These are phyloP conservation scores for Aradophagus sp. DNA, from an alignment of 1,140 invertebrate species.

Conservation along the genomic window DNA sequence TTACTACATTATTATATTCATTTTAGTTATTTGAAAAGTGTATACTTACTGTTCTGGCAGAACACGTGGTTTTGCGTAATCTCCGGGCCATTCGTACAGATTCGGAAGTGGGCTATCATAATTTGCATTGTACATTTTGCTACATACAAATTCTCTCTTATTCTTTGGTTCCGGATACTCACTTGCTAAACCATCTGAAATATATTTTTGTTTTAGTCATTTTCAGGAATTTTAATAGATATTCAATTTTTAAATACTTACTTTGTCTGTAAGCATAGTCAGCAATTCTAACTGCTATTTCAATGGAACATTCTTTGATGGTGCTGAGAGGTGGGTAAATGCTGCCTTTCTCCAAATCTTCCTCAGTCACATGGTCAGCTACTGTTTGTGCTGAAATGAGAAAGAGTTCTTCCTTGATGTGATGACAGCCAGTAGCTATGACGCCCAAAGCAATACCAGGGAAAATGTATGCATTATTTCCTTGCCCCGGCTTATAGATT, in stretches of 20 bases:
- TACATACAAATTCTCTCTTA: conserved; percentile 81
- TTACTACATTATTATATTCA: not conserved
- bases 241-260: conserved; percentile 56
- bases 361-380: conserved; percentile 80
- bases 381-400: conserved; percentile 90
- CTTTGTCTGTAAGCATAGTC: conserved; percentile 82
- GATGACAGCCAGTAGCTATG: conserved; percentile 88
- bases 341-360: conserved; percentile 82
- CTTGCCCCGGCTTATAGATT: conserved; percentile 91
- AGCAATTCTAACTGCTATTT: conserved; percentile 82
- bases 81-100: conserved; percentile 82
- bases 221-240: conserved; percentile 6
- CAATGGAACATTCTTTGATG: conserved; percentile 83
- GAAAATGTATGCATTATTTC: conserved; percentile 98
- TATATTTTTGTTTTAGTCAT: not conserved
- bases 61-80: conserved; percentile 66
- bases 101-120: conserved; percentile 86
- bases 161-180: conserved; percentile 89
- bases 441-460: conserved; percentile 94
- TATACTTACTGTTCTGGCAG: conserved; percentile 71
- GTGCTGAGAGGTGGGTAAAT: conserved; percentile 85
- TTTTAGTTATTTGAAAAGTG: not conserved
- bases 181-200: conserved; percentile 81
- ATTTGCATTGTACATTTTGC: conserved; percentile 86
- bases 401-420: conserved; percentile 93